Conservation (phyloP, 2,113 vertebrate species). For the Oryzias woworae region DNA sequence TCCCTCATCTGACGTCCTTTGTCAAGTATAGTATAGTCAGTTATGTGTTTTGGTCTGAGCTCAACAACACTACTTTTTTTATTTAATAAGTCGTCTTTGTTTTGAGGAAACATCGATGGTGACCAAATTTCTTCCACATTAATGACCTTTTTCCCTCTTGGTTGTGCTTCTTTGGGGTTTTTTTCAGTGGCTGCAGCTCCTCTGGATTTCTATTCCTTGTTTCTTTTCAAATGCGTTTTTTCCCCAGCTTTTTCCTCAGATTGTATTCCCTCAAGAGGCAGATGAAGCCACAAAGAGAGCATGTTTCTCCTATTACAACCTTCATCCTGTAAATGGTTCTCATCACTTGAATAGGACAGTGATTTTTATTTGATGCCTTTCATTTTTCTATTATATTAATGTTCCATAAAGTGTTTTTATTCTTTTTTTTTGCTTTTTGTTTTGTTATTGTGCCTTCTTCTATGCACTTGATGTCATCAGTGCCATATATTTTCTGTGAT, state of each 20-base stretch:
- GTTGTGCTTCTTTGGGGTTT: not conserved
- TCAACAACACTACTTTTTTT: slow-evolving; percentile 28
- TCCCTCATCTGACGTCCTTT: slow-evolving; percentile 13
- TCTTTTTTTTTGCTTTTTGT: not conserved
- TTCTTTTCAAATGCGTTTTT: slow-evolving; percentile 21
- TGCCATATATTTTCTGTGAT: slow-evolving; percentile 27
- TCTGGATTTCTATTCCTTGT: slow-evolving; percentile 9
- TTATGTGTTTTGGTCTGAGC: slow-evolving; percentile 45
- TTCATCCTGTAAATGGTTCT: too few relatives aligned
- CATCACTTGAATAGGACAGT: too few relatives aligned
- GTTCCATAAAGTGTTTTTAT: not conserved
- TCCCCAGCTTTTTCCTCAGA: slow-evolving; percentile 24
- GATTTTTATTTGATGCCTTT: not conserved
- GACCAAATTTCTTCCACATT: slow-evolving; percentile 60
- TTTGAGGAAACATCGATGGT: slow-evolving; percentile 56
- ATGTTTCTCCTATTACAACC: too few relatives aligned
- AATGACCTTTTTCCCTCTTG: slow-evolving; percentile 53
- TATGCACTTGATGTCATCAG: slow-evolving; percentile 11
- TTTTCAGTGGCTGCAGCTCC: slow-evolving; percentile 39
- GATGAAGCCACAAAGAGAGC: slow-evolving; percentile 13
- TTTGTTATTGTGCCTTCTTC: not conserved
- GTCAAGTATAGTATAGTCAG: slow-evolving; percentile 19
- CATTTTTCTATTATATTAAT: not conserved
- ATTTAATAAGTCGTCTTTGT: slow-evolving; percentile 60
- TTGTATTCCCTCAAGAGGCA: slow-evolving; percentile 23